Conservation (phyloP, 2,888 invertebrate species). For the Andrena bicolor region DNA sequence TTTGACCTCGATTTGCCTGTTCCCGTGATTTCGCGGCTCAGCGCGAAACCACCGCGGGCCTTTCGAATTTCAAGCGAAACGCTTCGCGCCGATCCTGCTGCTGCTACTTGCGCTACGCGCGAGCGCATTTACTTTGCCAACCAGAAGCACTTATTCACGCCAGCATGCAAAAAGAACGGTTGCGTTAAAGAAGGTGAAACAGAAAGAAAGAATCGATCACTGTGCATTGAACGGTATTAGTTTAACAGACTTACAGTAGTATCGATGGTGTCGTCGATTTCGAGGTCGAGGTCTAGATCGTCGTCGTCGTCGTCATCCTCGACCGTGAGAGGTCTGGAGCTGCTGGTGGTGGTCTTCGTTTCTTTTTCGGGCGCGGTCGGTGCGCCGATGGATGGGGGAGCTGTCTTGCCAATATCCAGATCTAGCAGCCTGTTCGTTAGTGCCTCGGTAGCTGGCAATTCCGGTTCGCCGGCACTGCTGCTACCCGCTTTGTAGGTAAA, state of each 20-base stretch:
- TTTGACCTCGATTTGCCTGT: conserved; percentile 34
- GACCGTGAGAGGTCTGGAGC: conserved; percentile 81
- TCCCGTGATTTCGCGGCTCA: neutral
- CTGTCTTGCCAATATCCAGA: conserved; percentile 70
- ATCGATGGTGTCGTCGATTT: conserved; percentile 93
- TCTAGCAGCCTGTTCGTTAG: conserved; percentile 75
- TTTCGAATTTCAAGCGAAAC: neutral
- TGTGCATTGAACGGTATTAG: neutral
- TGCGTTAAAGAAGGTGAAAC: conserved; percentile 26
- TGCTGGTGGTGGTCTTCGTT: conserved; percentile 68
- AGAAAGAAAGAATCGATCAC: conserved; percentile 3
- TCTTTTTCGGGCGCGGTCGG: conserved; percentile 60
- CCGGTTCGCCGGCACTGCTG: conserved; percentile 16
- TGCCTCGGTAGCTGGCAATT: conserved; percentile 61
- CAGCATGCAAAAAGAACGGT: conserved; percentile 69
- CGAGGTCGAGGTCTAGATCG: conserved; percentile 94
- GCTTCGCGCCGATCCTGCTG: neutral
- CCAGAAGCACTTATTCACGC: conserved; percentile 57
- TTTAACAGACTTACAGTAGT: conserved; percentile 87
- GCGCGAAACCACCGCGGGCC: neutral
- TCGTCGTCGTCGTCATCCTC: conserved; percentile 88
- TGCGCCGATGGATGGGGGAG: conserved; percentile 7
- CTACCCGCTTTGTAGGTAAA: conserved; percentile 79
- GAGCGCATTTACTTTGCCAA: conserved; percentile 67
- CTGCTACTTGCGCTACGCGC: too few relatives aligned